phyloP scores from a whole-genome alignment of 2,888 invertebrate species.

The Panopea generosa region DNA sequence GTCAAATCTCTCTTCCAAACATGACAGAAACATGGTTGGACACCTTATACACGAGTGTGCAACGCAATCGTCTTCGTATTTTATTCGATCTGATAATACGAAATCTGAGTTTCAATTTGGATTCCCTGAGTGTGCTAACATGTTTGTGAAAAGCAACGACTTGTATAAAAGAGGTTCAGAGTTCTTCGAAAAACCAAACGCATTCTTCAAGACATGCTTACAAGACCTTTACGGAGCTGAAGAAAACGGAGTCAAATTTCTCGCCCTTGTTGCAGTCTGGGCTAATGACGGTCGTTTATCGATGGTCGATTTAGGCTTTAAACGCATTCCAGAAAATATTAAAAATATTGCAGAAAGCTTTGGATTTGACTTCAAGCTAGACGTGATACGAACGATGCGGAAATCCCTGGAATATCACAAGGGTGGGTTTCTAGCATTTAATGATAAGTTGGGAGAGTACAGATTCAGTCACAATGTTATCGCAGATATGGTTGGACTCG shows the following conservation, averaged over 20 bases:
- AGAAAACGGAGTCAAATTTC: conserved; percentile 31
- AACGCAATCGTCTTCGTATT: neutral
- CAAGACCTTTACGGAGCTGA: neutral
- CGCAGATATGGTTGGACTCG: conserved; percentile 46
- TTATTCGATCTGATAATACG: neutral
- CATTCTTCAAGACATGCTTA: neutral
- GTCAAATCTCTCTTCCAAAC: neutral
- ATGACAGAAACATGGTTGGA: neutral
- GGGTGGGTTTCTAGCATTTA: conserved; percentile 16
- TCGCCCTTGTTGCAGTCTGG: conserved; percentile 39
- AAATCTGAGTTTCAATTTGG: neutral
- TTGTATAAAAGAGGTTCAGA: neutral
- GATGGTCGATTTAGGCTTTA: conserved; percentile 9
- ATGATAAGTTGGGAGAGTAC: conserved; percentile 14
- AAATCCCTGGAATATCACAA: conserved; percentile 22
- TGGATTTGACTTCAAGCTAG: conserved; percentile 10
- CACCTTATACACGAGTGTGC: neutral
- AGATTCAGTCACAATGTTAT: conserved; percentile 44
- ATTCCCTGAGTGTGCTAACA: neutral
- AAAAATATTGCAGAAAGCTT: conserved; percentile 17
- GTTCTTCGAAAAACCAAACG: neutral
- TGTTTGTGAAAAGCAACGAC: neutral
- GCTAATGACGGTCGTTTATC: conserved; percentile 24
- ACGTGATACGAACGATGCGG: conserved; percentile 11
- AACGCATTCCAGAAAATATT: neutral